phyloP scores from a whole-genome alignment of 2,888 invertebrate species.

The Cynaeus angustus region DNA sequence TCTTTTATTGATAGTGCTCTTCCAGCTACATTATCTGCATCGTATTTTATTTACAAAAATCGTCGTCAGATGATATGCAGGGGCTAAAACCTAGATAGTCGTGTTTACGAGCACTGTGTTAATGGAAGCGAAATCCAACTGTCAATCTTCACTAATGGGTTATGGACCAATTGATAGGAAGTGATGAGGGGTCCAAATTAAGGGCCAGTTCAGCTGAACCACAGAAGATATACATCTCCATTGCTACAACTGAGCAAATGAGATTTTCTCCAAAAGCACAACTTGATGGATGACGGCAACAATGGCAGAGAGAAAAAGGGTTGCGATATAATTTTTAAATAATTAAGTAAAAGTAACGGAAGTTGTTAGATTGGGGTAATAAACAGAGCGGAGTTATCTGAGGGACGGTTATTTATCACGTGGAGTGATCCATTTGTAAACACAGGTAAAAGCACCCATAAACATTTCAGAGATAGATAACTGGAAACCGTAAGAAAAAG shows the following conservation, averaged over 20 bases:
- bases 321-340: conserved; percentile 41
- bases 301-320: conserved; percentile 33
- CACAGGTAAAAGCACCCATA: conserved; percentile 59
- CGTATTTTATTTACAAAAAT: neutral
- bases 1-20: too few relatives aligned
- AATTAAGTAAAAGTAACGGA: conserved; percentile 46
- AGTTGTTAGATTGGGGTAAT: conserved; percentile 32
- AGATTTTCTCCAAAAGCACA: conserved; percentile 36
- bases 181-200: conserved; percentile 38
- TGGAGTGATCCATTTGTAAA: conserved; percentile 57
- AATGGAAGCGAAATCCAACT: conserved; percentile 52
- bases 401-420: conserved; percentile 48
- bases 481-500: conserved; percentile 14
- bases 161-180: conserved; percentile 53
- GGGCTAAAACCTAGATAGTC: neutral
- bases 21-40: too few relatives aligned
- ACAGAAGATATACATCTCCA: conserved; percentile 41
- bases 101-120: conserved; percentile 28
- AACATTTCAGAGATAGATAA: conserved; percentile 53
- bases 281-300: conserved; percentile 36
- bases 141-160: conserved; percentile 51
- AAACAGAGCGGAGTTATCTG: conserved; percentile 30
- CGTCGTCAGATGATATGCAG: neutral
- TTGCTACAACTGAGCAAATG: conserved; percentile 39
- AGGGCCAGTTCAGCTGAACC: conserved; percentile 31